phyloP scores from a whole-genome alignment of 1,140 invertebrate species.

The Lithobius niger region DNA sequence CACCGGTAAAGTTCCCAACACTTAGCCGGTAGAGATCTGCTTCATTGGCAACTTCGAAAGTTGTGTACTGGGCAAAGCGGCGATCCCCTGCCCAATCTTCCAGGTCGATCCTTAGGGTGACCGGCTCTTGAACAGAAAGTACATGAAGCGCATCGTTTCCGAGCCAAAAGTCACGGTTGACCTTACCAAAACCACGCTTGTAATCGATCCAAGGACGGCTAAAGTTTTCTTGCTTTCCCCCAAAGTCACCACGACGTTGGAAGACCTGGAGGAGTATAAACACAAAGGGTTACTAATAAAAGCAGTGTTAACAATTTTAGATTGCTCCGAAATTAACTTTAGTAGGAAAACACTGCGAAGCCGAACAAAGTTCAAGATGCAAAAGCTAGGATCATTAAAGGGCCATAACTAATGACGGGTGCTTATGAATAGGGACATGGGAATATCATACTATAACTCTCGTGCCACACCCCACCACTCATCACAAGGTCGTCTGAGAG shows the following conservation, averaged over 20 bases:
- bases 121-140: conserved; percentile 4
- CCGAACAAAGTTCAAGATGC: neutral
- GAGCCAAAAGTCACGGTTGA: conserved; percentile 21
- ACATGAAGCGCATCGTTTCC: conserved; percentile 11
- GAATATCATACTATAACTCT: neutral
- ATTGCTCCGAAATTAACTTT: neutral
- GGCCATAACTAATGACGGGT: neutral
- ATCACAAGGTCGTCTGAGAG: too few relatives aligned
- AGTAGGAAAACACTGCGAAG: neutral
- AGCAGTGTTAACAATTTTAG: neutral
- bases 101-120: conserved; percentile 1
- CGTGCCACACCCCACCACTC: too few relatives aligned
- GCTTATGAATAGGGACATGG: neutral
- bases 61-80: neutral
- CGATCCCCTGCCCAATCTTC: neutral
- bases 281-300: neutral
- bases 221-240: conserved; percentile 15
- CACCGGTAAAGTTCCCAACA: conserved; percentile 1
- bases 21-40: conserved; percentile 1
- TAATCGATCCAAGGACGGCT: conserved; percentile 20
- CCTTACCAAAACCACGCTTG: conserved; percentile 22
- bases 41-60: neutral
- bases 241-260: conserved; percentile 20
- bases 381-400: neutral
- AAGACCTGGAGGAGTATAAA: conserved; percentile 16